Conservation (phyloP, 2,888 invertebrate species). For the Xylocampa areola region DNA sequence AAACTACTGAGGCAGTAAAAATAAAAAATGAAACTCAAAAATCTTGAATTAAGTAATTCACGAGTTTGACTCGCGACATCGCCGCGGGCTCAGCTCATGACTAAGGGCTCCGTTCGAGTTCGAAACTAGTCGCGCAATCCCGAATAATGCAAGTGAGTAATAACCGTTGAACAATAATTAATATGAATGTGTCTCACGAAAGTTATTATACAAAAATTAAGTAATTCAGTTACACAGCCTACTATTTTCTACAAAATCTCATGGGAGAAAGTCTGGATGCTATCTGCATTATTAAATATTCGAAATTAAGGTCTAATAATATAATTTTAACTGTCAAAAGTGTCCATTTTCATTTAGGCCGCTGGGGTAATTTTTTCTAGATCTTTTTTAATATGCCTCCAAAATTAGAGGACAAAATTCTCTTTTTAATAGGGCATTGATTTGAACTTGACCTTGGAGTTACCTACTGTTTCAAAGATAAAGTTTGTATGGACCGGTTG, state of each 20-base stretch:
- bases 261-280: background rate
- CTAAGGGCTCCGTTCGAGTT: too few relatives aligned
- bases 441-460: background rate
- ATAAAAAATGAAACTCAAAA: too few relatives aligned
- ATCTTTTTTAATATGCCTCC: background rate
- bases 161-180: too few relatives aligned
- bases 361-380: background rate
- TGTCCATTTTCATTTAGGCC: background rate
- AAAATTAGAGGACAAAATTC: background rate
- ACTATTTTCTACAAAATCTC: background rate
- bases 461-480: background rate
- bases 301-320: background rate
- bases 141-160: too few relatives aligned
- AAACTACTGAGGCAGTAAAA: too few relatives aligned
- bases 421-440: background rate
- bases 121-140: too few relatives aligned
- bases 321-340: slow-evolving; percentile 1
- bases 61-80: too few relatives aligned
- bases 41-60: too few relatives aligned
- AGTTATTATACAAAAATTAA: too few relatives aligned
- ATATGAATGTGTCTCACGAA: too few relatives aligned
- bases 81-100: too few relatives aligned
- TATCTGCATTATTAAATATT: slow-evolving; percentile 4
- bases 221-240: background rate
- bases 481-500: background rate